Conservation (phyloP, 53 echinoderm and acorn worm genomes). For the Paracentrotus lividus region DNA sequence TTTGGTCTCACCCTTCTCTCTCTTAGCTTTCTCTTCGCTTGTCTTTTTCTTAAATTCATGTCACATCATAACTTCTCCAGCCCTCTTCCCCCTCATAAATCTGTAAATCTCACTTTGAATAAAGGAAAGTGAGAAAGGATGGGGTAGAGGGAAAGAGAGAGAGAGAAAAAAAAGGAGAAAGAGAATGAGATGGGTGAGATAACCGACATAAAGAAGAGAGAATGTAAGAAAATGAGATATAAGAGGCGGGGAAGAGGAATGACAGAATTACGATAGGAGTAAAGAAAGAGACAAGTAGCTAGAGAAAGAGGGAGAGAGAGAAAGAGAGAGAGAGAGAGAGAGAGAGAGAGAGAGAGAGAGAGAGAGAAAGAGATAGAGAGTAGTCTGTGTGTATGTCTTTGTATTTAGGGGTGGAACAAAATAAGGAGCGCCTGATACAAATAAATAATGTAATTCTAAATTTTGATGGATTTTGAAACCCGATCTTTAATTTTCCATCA, state of each 20-base stretch:
- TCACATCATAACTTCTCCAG: too few relatives aligned
- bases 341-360: not conserved
- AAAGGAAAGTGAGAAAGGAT: not conserved
- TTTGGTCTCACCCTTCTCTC: too few relatives aligned
- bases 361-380: not conserved
- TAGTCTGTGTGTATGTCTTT: too few relatives aligned
- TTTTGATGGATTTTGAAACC: not conserved
- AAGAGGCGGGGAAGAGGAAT: too few relatives aligned
- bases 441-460: not conserved
- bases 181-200: too few relatives aligned
- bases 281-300: not conserved
- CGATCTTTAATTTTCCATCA: not conserved
- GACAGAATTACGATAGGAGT: too few relatives aligned
- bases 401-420: not conserved
- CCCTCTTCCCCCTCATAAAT: too few relatives aligned
- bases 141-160: not conserved
- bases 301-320: not conserved
- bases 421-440: not conserved
- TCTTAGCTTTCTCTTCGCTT: too few relatives aligned
- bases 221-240: too few relatives aligned
- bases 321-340: not conserved
- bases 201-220: too few relatives aligned
- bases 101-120: too few relatives aligned
- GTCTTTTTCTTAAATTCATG: too few relatives aligned
- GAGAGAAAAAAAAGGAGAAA: not conserved